Evolutionary conservation across 2,113 vertebrate genomes (phyloP), one percentile per base, ranked within the genome.

Genomic region (Apteryx mantelli): DNA sequence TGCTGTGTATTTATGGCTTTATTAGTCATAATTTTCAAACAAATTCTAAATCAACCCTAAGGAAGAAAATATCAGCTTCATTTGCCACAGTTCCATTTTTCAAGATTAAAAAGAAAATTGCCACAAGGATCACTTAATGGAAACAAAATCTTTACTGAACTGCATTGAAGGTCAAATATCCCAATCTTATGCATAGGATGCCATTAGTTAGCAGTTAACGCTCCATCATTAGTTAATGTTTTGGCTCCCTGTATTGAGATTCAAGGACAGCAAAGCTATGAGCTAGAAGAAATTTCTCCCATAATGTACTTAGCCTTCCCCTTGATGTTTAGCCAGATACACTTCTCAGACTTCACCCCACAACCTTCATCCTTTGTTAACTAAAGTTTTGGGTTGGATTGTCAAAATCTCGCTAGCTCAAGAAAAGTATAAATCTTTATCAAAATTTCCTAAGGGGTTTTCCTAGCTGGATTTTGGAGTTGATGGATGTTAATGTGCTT

Each of bases 401-500:
- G 26, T 77, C 77, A 91, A 90, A 91, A 95, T 94, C 77, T 60
- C 61, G 60, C 60, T 91, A 91, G 94, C 82, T 97, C 82, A 95
- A 97, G 80, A 75, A n/a, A 87, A 93, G 83, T 92, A 86, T 97
- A 97, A 97, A 97, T 89, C 83, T 93, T 91, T 52, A 85, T 92
- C 95, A 98, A 86, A 92, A 80, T 70, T 71, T 91, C 92, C 92
- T 91, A 69, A 69, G 71, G 76, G 64, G 7, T 9, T 77, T 92
- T 81, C 66, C 71, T 22, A 82, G 34, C 3, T 84, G 46, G 18
- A 13, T 64, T 83, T 79, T 76, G 68, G 46, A 94, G 69, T 46
- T 97, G 95, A 98, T 64, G 86, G 97, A 97, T 73, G 90, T 93
- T 95, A 95, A 97, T 75, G 74, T 68, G 73, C 52, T 91, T 86